Evolutionary conservation across 1,140 invertebrate genomes (phyloP).

Genomic region (Musca domestica): DNA sequence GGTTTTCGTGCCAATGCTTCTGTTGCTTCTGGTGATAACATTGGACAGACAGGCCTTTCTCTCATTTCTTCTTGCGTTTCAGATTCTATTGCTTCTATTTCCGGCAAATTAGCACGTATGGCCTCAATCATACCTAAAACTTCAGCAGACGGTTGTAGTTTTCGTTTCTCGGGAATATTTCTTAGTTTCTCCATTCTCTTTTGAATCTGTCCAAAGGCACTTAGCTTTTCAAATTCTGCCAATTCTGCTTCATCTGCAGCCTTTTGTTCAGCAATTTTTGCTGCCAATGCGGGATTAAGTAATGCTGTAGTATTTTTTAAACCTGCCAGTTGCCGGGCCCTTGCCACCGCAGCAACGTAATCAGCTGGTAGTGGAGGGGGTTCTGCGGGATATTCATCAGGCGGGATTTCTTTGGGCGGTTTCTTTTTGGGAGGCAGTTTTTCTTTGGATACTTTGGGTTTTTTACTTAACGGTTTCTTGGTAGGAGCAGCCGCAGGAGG

Average conservation of each 20-base stretch:
- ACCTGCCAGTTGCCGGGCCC: neutral
- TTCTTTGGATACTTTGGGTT: neutral
- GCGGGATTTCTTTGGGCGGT: too few species aligned
- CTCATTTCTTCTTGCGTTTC: too few species aligned
- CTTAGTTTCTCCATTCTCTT: neutral
- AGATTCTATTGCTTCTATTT: neutral
- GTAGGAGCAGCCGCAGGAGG: neutral
- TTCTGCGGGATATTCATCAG: neutral
- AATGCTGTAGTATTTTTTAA: neutral
- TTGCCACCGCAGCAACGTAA: neutral
- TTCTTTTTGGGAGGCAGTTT: too few species aligned
- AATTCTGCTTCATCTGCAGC: neutral
- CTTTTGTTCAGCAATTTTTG: neutral
- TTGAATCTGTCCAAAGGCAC: conserved; percentile 2
- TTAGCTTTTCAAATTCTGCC: neutral
- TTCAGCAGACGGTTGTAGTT: neutral
- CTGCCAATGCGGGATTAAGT: neutral
- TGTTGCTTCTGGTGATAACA: neutral
- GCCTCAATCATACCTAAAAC: neutral
- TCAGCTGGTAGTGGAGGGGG: neutral
- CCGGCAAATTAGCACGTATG: neutral
- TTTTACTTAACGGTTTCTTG: neutral
- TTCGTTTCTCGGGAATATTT: neutral
- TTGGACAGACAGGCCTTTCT: too few species aligned
- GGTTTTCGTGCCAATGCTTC: neutral